Conservation (phyloP, 2,113 vertebrate genomes). For the Microcebus ravelobensis region DNA sequence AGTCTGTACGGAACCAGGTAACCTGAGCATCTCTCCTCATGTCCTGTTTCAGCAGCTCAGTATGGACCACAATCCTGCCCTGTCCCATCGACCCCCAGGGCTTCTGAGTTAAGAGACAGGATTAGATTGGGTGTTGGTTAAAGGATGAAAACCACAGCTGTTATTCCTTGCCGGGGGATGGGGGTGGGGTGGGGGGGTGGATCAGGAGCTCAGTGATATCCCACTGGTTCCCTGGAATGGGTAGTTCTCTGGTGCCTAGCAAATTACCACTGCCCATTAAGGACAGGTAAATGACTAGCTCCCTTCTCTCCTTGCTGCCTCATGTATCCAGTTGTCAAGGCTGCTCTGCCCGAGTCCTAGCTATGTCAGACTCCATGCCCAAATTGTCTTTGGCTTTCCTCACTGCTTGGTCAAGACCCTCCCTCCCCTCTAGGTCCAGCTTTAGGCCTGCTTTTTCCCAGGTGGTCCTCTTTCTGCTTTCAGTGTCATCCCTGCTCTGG, state of each 20-base stretch:
- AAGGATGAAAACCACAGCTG: background rate
- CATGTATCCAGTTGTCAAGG: background rate
- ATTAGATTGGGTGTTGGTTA: background rate
- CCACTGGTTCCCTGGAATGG: background rate
- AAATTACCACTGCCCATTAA: background rate
- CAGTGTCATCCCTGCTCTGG: background rate
- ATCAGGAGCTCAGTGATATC: background rate
- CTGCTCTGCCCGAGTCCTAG: background rate
- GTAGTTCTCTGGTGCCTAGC: background rate
- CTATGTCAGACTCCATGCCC: background rate
- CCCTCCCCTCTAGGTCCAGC: background rate
- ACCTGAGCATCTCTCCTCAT: background rate
- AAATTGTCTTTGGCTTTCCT: background rate
- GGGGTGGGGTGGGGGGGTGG: background rate
- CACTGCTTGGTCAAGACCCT: background rate
- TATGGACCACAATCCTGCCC: background rate
- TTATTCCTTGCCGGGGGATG: background rate
- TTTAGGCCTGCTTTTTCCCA: background rate
- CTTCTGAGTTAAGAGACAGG: background rate
- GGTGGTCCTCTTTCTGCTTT: background rate
- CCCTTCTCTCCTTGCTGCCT: background rate
- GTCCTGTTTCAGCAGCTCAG: background rate
- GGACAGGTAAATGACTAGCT: background rate
- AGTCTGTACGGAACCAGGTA: conserved; percentile 86
- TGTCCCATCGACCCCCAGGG: background rate